Percentiles rank a stretch among this genome's conserved stretches.
Conservation (phyloP, 2,888 invertebrate species). For the Tenthredo notha region DNA sequence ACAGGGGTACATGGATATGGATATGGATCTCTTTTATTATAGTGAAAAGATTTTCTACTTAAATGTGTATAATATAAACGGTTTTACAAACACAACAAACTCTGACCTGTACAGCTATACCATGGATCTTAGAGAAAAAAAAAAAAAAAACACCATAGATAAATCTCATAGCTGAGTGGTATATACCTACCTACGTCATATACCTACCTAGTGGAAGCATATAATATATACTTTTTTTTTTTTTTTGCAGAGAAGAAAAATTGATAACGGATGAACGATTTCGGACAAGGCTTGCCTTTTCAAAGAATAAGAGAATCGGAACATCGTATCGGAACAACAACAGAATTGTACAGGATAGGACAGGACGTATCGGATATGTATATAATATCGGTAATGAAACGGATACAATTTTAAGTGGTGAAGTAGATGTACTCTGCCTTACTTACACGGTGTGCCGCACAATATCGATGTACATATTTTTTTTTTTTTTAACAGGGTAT, state of each 20-base stretch:
- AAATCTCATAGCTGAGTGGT: constrained; percentile 66
- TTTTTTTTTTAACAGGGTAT: no score
- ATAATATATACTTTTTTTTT: no score
- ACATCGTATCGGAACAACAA: neutral
- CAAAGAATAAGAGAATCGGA: no score
- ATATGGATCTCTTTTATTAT: constrained; percentile 33
- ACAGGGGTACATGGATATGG: neutral
- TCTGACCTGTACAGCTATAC: no score
- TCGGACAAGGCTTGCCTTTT: constrained; percentile 73
- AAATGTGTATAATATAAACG: constrained; percentile 44
- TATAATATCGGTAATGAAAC: constrained; percentile 28
- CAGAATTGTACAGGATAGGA: no score
- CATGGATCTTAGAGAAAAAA: no score
- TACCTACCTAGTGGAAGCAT: no score
- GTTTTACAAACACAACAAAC: constrained; percentile 16
- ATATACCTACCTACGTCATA: no score
- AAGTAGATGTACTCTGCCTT: neutral
- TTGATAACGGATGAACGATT: constrained; percentile 74
- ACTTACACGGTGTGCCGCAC: neutral
- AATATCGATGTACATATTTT: neutral
- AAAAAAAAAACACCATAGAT: no score
- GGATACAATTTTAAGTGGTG: constrained; percentile 20
- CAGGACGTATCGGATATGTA: neutral
- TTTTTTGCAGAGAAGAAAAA: no score
- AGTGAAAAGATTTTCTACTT: constrained; percentile 38